Conservation (phyloP, 2,797 vertebrate species). For the Spinibarbus caldwelli region DNA sequence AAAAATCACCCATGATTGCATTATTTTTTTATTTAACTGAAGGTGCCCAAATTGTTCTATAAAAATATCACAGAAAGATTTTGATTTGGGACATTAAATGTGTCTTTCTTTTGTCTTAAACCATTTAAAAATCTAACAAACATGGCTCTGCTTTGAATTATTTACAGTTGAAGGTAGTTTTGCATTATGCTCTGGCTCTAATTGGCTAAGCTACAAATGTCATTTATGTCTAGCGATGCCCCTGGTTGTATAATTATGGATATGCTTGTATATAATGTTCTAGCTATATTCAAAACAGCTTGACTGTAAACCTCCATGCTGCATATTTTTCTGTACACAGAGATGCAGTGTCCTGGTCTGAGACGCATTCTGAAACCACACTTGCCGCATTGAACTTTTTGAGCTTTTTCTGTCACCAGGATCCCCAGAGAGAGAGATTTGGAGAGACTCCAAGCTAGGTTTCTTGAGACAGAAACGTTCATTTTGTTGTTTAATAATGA, state of each 20-base stretch:
- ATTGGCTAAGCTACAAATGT: neutral
- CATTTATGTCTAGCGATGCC: neutral
- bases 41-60: neutral
- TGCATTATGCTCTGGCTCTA: neutral
- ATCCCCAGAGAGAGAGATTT: neutral
- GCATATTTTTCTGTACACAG: neutral
- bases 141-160: neutral
- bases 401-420: neutral
- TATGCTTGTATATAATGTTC: neutral
- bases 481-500: constrained; percentile 27
- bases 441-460: neutral
- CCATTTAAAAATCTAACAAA: neutral
- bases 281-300: neutral
- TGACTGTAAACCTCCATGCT: neutral
- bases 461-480: constrained; percentile 10
- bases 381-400: constrained; percentile 8
- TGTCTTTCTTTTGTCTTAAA: neutral
- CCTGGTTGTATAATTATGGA: neutral
- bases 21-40: neutral
- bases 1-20: neutral
- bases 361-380: constrained; percentile 6
- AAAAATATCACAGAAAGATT: neutral
- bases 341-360: neutral
- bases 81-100: neutral
- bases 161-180: neutral